Conservation (phyloP, 2,888 invertebrate genomes). For the Calameuta filiformis region DNA sequence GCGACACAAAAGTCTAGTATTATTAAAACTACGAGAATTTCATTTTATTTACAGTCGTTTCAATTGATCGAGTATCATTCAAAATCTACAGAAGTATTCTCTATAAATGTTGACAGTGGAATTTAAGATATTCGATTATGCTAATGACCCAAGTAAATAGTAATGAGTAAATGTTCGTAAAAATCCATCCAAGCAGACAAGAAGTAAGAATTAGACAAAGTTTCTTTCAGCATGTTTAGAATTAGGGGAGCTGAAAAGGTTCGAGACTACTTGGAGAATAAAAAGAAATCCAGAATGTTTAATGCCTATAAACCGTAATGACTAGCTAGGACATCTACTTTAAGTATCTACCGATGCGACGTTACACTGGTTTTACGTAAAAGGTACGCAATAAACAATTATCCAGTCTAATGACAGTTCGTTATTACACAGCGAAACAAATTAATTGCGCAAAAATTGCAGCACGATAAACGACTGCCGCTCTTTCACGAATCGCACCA, state of each 20-base stretch:
- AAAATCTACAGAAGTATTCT: not conserved
- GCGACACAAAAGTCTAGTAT: not conserved
- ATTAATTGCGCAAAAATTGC: not conserved
- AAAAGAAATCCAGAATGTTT: not conserved
- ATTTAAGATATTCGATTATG: not conserved
- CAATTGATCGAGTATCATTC: not conserved
- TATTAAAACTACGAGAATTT: not conserved
- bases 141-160: not conserved
- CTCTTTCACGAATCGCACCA: not conserved
- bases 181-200: constrained; percentile 36
- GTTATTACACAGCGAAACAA: not conserved
- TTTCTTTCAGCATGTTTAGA: constrained; percentile 12
- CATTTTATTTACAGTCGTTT: not conserved
- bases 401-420: not conserved
- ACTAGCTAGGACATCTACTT: constrained; percentile 20
- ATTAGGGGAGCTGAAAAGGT: constrained; percentile 9
- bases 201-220: constrained; percentile 15
- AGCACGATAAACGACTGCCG: not conserved
- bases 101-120: not conserved
- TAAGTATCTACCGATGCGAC: constrained; percentile 2
- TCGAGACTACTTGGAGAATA: constrained; percentile 10
- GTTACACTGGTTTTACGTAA: not conserved
- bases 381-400: not conserved
- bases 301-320: constrained; percentile 7
- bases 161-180: constrained; percentile 22